phyloP scores from a whole-genome alignment of 2,113 vertebrate genomes.

The Balaeniceps rex region DNA sequence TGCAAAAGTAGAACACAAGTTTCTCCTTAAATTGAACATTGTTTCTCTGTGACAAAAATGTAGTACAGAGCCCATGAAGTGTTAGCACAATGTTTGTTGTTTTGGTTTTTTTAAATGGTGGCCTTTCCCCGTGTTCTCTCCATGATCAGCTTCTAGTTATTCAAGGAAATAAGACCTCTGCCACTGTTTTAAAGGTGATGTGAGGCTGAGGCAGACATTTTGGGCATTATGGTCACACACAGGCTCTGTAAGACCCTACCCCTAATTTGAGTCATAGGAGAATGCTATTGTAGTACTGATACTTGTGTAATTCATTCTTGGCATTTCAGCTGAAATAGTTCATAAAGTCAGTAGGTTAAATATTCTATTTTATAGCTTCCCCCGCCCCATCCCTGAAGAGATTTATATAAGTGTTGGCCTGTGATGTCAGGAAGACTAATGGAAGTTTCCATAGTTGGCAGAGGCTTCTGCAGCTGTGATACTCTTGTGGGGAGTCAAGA shows the following conservation, averaged over 20 bases:
- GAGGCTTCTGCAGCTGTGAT: constrained; percentile 19
- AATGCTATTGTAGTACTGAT: not conserved
- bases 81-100: not conserved
- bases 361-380: not conserved
- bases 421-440: not conserved
- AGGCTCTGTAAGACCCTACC: not conserved
- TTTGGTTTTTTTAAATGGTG: not conserved
- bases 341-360: constrained; percentile 3
- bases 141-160: not conserved
- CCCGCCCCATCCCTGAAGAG: not conserved
- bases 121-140: not conserved
- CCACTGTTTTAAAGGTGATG: not conserved
- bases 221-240: not conserved
- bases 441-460: constrained; percentile 36
- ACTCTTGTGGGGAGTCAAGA: not conserved
- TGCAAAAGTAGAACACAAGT: not conserved
- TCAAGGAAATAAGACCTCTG: not conserved
- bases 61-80: not conserved
- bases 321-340: constrained; percentile 26
- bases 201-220: not conserved
- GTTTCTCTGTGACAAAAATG: not conserved
- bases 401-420: constrained; percentile 11
- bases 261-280: not conserved
- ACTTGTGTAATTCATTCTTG: not conserved
- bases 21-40: not conserved